Percentiles rank a stretch among this genome's conserved stretches.
phyloP scores from a whole-genome alignment of 2,797 vertebrate species.

The Muscicapa striata region DNA sequence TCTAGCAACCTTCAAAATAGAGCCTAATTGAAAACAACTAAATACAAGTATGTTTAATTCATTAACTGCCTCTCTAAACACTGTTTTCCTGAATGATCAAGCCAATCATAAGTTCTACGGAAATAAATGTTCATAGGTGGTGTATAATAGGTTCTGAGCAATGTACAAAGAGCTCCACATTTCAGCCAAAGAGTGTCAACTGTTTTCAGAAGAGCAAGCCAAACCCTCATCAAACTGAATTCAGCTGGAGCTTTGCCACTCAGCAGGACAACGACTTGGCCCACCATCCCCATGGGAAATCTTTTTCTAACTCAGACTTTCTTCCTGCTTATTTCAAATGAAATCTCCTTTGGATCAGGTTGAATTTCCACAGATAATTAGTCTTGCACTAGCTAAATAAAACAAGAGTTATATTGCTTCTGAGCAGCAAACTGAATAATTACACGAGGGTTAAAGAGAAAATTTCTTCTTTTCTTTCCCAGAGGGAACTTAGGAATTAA shows the following conservation, averaged over 20 bases:
- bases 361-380: constrained; percentile 70
- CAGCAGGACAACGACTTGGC: constrained; percentile 40
- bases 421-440: constrained; percentile 30
- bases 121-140: constrained; percentile 44
- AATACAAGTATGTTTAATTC: constrained; percentile 38
- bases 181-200: constrained; percentile 57
- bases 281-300: constrained; percentile 55
- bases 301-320: constrained; percentile 48
- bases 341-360: constrained; percentile 52
- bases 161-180: constrained; percentile 28
- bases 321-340: constrained; percentile 49
- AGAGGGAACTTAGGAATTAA: constrained; percentile 2
- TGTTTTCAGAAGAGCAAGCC: constrained; percentile 49
- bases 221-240: constrained; percentile 58
- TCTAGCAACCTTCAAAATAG: constrained; percentile 27
- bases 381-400: constrained; percentile 55
- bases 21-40: constrained; percentile 26
- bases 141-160: constrained; percentile 26
- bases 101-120: background rate
- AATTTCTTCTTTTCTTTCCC: background rate
- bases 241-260: constrained; percentile 59
- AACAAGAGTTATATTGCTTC: constrained; percentile 43
- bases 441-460: constrained; percentile 32
- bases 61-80: constrained; percentile 37
- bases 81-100: constrained; percentile 21